A percentile compares a stretch with the other conserved stretches of the same genome.
Conservation (phyloP, 1,140 invertebrate genomes). For the Thereuonema tuberculata region DNA sequence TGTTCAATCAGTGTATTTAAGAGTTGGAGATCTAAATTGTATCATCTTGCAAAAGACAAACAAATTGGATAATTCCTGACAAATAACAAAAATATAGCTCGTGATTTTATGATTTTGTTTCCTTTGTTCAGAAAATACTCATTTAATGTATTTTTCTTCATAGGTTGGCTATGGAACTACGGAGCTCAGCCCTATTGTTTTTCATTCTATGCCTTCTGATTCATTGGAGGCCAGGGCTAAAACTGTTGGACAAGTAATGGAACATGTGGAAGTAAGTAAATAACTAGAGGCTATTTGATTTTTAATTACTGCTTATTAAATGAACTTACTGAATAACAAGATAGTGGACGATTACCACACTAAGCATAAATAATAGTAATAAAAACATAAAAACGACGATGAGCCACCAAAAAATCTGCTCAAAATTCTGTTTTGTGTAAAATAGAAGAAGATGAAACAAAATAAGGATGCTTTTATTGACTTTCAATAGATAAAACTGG, state of each 20-base stretch:
- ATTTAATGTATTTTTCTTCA: constrained; percentile 1
- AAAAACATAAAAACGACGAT: background rate
- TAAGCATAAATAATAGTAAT: too few species aligned
- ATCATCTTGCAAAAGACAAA: too few species aligned
- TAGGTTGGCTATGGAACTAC: constrained; percentile 24
- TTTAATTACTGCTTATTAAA: too few species aligned
- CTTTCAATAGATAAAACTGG: constrained; percentile 42
- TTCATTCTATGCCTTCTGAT: background rate
- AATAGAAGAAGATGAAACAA: background rate
- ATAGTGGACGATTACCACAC: too few species aligned
- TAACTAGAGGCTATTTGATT: too few species aligned
- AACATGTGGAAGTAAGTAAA: background rate
- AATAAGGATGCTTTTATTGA: background rate
- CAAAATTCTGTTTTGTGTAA: background rate
- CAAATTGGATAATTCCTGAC: too few species aligned
- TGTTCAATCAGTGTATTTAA: too few species aligned
- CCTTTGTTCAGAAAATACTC: too few species aligned
- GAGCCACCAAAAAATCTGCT: background rate
- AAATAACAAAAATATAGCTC: too few species aligned
- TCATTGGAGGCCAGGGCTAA: background rate
- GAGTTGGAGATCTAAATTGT: too few species aligned
- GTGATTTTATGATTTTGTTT: too few species aligned
- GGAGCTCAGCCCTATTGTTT: background rate
- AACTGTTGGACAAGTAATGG: background rate
- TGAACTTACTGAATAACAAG: too few species aligned